phyloP scores from a whole-genome alignment of 2,113 vertebrate species.

The Dissostichus mawsoni region DNA sequence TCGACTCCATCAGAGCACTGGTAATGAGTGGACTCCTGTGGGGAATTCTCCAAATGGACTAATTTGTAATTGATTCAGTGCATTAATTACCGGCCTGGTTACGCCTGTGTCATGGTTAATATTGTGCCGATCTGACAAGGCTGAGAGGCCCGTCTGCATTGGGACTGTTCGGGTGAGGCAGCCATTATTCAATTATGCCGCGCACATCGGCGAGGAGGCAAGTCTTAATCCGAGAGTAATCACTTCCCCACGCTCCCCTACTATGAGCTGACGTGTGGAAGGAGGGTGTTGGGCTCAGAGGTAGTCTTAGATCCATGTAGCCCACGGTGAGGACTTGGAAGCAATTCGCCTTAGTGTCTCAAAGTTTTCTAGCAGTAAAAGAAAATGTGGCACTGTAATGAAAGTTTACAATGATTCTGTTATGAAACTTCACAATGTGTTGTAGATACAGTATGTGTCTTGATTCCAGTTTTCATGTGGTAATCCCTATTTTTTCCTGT shows the following conservation, averaged over 20 bases:
- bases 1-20: slow-evolving; percentile 77
- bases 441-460: not conserved
- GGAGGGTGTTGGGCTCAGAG: slow-evolving; percentile 26
- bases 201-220: slow-evolving; percentile 66
- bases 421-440: not conserved
- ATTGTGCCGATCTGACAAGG: slow-evolving; percentile 79
- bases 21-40: slow-evolving; percentile 82
- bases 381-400: slow-evolving; percentile 5
- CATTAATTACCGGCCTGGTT: slow-evolving; percentile 86
- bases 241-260: slow-evolving; percentile 68
- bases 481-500: not conserved
- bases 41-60: slow-evolving; percentile 85
- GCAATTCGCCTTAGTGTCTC: slow-evolving; percentile 33
- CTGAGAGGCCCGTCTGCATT: slow-evolving; percentile 72
- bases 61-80: slow-evolving; percentile 87
- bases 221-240: slow-evolving; percentile 82
- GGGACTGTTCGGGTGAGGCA: slow-evolving; percentile 81
- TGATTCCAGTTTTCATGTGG: not conserved
- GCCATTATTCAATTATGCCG: slow-evolving; percentile 86
- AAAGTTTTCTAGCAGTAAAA: slow-evolving; percentile 14
- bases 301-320: slow-evolving; percentile 50
- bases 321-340: slow-evolving; percentile 55
- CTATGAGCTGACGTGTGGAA: slow-evolving; percentile 49
- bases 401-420: not conserved
- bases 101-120: slow-evolving; percentile 86